These are phyloP conservation scores for Cetoscarus ocellatus DNA, from an alignment of 2,797 vertebrate genomes.

Conservation along the genomic window DNA sequence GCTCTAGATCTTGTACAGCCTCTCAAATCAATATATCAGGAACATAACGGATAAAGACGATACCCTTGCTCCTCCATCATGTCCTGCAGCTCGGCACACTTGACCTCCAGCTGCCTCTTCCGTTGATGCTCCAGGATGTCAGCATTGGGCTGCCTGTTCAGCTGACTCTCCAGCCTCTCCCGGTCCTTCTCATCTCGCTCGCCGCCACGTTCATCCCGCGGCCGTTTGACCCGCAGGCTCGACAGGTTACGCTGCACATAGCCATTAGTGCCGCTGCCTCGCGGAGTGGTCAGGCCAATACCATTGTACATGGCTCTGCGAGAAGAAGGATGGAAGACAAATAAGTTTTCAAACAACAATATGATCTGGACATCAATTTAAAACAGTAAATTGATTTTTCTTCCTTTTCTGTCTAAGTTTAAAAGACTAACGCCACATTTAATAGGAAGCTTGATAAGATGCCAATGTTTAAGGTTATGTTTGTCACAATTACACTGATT, in stretches of 20 bases:
- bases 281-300: slow-evolving; percentile 93
- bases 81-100: slow-evolving; percentile 95
- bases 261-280: slow-evolving; percentile 95
- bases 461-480: too few relatives aligned
- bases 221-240: slow-evolving; percentile 89
- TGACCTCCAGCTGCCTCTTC: slow-evolving; percentile 95
- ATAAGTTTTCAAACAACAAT: not conserved
- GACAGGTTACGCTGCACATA: slow-evolving; percentile 96
- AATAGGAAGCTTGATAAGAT: too few relatives aligned
- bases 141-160: slow-evolving; percentile 92
- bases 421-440: not conserved
- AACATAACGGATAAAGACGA: not conserved
- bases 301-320: slow-evolving; percentile 93
- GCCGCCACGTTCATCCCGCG: slow-evolving; percentile 85
- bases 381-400: not conserved
- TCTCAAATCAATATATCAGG: too few relatives aligned
- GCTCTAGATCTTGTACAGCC: too few relatives aligned
- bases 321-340: not conserved
- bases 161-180: slow-evolving; percentile 89
- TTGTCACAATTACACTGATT: too few relatives aligned
- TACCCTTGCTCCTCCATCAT: slow-evolving; percentile 98
- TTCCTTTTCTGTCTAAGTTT: not conserved
- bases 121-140: slow-evolving; percentile 96
- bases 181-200: slow-evolving; percentile 90
- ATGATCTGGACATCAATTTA: too few relatives aligned